Conservation (phyloP, 2,888 invertebrate species). For the Allolobophora icterica region DNA sequence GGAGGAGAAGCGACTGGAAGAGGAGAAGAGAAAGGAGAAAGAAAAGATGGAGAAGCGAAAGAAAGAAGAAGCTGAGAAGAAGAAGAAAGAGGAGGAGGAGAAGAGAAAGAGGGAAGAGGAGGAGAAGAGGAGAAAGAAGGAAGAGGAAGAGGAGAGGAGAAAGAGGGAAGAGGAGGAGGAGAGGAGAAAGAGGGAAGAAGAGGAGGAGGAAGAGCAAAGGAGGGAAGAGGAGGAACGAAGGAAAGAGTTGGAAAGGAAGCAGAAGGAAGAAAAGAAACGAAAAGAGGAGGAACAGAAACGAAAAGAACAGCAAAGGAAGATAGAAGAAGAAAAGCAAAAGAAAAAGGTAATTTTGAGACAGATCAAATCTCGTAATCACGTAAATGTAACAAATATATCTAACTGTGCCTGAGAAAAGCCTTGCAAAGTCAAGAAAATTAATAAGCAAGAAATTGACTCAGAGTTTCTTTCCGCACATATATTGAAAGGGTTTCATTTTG, state of each 20-base stretch:
- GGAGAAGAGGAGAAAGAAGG: neutral
- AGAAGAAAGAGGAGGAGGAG: neutral
- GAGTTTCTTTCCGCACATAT: too few relatives aligned
- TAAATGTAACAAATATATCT: neutral
- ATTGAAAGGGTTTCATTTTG: too few relatives aligned
- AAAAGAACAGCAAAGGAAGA: neutral
- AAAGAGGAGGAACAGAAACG: conserved; percentile 21
- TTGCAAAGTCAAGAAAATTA: too few relatives aligned
- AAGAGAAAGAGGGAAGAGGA: neutral
- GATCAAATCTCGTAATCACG: neutral
- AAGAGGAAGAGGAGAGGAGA: neutral
- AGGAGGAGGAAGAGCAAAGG: neutral
- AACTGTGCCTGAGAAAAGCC: too few relatives aligned
- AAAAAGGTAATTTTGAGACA: neutral
- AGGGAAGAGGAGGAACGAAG: neutral
- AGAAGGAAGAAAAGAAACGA: neutral
- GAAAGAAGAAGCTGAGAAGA: neutral
- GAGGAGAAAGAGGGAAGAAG: neutral
- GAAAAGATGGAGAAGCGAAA: neutral
- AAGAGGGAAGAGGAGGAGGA: neutral
- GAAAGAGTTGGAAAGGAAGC: conserved; percentile 25
- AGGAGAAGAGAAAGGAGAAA: neutral
- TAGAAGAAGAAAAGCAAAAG: conserved; percentile 5
- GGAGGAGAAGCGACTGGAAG: conserved; percentile 27
- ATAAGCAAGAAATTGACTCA: too few relatives aligned